Evolutionary conservation across 2,113 vertebrate genomes (phyloP), one percentile per base, ranked within the genome.

Genomic region (Zeus faber): DNA sequence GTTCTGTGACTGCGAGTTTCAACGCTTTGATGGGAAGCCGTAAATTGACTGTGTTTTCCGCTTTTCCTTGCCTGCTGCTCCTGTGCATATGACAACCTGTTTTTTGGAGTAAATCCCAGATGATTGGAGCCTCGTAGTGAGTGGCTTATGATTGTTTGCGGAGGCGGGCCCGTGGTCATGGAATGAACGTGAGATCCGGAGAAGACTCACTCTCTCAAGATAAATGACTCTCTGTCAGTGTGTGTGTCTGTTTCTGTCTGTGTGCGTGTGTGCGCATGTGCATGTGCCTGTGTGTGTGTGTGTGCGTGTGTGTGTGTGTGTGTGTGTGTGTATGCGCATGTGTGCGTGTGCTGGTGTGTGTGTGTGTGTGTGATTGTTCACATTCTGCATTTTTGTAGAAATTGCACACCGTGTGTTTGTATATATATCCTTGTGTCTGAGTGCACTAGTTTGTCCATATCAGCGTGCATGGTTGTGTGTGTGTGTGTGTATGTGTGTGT

Each of bases 51-150:
- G 39, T 25, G 3, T 14, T 33, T 3, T 31, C 52, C 45, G 55
- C 18, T 16, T 37, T 48, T 58, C 46, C 49, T 21, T 11, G 43
- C 49, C 64, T 31, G 55, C 47, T 51, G 40, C 62, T 58, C n/a
- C n/a, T 50, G 20, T 67, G 56, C 71, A 31, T 21, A 24, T 40
- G 24, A 58, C 62, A 55, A 63, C 43, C 51, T 43, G 9, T 21
- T 14, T 61, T 68, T 56, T 11, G 14, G 29, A 33, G 29, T 11
- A n/a, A 29, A 22, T 22, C 41, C 8, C 80, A 81, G 75, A 77
- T 64, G 10, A 31, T 49, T 13, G 65, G 69, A 81, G 80, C 71
- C 76, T 63, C 56, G 13, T 81, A 82, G 81, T 85, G 70, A 85
- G 73, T 82, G 74, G 81, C 82, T 84, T 66, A 66, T 54, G 55